Evolutionary conservation across 2,113 vertebrate species (phyloP), one percentile per base, ranked within the genome.

Genomic region (Glaucidium brasilianum): DNA sequence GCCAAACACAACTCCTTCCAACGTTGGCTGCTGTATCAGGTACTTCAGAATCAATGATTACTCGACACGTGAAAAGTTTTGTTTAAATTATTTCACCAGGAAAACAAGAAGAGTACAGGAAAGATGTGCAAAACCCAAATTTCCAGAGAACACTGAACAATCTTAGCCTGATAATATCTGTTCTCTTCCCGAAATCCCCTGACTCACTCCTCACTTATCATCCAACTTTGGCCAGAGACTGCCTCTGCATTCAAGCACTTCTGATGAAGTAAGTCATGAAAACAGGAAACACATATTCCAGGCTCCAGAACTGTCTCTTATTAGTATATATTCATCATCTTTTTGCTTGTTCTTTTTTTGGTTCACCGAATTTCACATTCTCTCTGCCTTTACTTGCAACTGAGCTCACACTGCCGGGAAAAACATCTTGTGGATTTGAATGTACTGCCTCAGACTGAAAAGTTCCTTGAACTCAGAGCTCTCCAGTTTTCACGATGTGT

Each of bases 281-380:
- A 97, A 95, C 96, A 96, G 94, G 94, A 96, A 96, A 94, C 74
- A 85, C 75, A 94, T 68, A 95, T 73, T 85, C 76, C 84, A 89
- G 56, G 66, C 55, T 86, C 34, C 86, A 92, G 76, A 88, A 92
- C 73, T 55, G 56, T 47, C 92, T 96, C 89, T 84, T 91, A 62
- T 67, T 92, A 94, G 86, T 77, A 91, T 66, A 95, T 67, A 94
- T 91, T 96, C 47, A 94, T 94, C 52, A 94, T 79, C 56, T 32
- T 90, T 82, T 67, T 67, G n/a, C 72, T 76, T 83, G 37, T 86
- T 86, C 67, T 92, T 91, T 87, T 92, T 94, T 92, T 66, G 63
- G 64, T 91, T 91, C 83, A 94, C 26, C 35, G 73, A 63, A 84
- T 92, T 86, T 86, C 80, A 78, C 68, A 72, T 96, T 80, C 47